Conservation (phyloP, 2,888 invertebrate species). For the Drosophila affinis region DNA sequence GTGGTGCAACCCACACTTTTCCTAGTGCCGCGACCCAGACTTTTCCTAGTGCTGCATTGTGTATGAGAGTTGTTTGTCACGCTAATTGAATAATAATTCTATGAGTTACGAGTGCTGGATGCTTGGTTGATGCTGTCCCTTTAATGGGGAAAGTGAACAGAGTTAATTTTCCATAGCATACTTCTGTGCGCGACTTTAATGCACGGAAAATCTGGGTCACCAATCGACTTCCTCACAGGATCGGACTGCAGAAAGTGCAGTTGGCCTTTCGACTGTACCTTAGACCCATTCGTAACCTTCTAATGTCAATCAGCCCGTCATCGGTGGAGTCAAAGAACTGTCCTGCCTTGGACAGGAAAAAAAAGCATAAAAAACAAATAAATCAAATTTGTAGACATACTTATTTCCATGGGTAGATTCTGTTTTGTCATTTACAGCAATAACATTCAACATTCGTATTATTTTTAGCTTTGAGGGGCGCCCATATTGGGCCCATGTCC, state of each 20-base stretch:
- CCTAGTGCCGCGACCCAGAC: constrained; percentile 6
- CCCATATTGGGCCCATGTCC: constrained; percentile 42
- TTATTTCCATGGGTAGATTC: constrained; percentile 43
- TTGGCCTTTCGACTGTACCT: background rate
- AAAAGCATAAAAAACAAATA: constrained; percentile 50
- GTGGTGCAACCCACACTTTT: constrained; percentile 5
- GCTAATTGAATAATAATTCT: constrained; percentile 67
- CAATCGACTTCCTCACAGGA: too few relatives aligned
- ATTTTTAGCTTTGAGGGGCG: constrained; percentile 69
- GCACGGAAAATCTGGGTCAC: background rate
- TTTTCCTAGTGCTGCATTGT: constrained; percentile 43
- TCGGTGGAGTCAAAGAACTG: constrained; percentile 12
- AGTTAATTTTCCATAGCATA: constrained; percentile 13
- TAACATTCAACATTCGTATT: constrained; percentile 70
- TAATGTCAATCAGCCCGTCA: constrained; percentile 17
- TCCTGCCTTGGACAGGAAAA: constrained; percentile 23
- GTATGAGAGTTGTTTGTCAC: constrained; percentile 52
- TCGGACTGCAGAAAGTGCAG: too few relatives aligned
- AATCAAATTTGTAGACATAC: constrained; percentile 57
- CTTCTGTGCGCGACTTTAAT: constrained; percentile 5
- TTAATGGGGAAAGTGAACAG: background rate
- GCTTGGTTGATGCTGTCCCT: background rate
- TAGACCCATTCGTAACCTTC: constrained; percentile 24
- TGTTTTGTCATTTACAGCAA: constrained; percentile 67
- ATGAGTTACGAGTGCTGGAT: constrained; percentile 13